Evolutionary conservation across 2,113 vertebrate species (phyloP).

Genomic region (Tychaedon coryphoeus): DNA sequence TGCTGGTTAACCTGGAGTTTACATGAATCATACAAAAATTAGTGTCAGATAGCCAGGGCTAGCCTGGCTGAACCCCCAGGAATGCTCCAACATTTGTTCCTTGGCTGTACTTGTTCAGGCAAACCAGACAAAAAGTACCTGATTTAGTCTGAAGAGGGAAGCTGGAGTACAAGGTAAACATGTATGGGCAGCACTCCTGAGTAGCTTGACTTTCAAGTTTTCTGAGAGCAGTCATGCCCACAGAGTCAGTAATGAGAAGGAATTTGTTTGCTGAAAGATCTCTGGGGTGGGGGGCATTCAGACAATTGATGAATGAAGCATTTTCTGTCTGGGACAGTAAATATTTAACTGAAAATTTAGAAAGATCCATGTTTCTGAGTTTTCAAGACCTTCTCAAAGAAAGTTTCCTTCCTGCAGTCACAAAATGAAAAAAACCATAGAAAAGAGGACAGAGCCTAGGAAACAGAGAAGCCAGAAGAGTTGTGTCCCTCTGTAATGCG

Average conservation of each 20-base stretch:
- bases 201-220: conserved; percentile 73
- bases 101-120: conserved; percentile 56
- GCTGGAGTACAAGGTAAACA: conserved; percentile 60
- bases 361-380: neutral
- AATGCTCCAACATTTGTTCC: neutral
- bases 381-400: neutral
- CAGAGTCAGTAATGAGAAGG: conserved; percentile 58
- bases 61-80: neutral
- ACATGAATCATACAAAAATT: neutral
- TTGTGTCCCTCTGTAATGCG: neutral
- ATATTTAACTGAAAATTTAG: conserved; percentile 55
- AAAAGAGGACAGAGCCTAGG: neutral
- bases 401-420: neutral
- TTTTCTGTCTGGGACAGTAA: conserved; percentile 21
- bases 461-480: neutral
- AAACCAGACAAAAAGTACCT: conserved; percentile 59
- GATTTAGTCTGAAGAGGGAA: conserved; percentile 57
- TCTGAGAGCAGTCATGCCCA: conserved; percentile 49
- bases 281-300: conserved; percentile 61
- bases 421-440: neutral
- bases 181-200: conserved; percentile 64
- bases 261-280: conserved; percentile 75
- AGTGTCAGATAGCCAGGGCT: neutral
- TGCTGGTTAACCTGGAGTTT: neutral
- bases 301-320: conserved; percentile 13